Percentiles rank a stretch among this genome's conserved stretches.
Conservation (phyloP, 1,140 invertebrate genomes). For the Chionoecetes opilio region DNA sequence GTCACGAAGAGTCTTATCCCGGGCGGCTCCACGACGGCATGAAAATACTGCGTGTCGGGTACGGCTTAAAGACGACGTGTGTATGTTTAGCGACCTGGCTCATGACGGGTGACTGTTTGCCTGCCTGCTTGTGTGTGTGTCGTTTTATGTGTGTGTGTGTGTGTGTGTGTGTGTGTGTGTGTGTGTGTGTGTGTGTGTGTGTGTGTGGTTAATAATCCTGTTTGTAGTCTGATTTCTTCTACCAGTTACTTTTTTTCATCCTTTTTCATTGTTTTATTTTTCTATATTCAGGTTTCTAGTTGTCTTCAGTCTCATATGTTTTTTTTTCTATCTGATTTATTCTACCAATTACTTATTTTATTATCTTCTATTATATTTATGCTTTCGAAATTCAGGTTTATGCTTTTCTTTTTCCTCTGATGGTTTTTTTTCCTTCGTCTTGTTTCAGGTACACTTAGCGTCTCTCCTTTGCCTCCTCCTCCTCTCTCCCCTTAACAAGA, state of each 20-base stretch:
- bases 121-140: conserved; percentile 12
- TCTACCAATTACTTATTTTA: not conserved
- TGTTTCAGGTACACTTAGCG: not conserved
- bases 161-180: not conserved
- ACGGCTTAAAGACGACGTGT: conserved; percentile 23
- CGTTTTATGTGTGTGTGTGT: conserved; percentile 12
- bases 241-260: not conserved
- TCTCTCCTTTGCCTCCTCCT: not conserved
- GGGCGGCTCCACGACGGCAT: not conserved
- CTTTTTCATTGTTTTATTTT: not conserved
- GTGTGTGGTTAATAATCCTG: not conserved
- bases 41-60: conserved; percentile 45
- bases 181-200: not conserved
- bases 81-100: not conserved
- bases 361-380: not conserved
- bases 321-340: not conserved
- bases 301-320: too few relatives aligned
- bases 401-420: not conserved
- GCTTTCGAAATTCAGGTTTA: not conserved
- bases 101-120: not conserved
- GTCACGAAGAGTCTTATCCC: not conserved
- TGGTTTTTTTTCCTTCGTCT: not conserved
- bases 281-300: not conserved
- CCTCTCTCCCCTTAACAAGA: not conserved
- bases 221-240: not conserved